phyloP scores from a whole-genome alignment of 2,888 invertebrate species.

The Bombylius discolor region DNA sequence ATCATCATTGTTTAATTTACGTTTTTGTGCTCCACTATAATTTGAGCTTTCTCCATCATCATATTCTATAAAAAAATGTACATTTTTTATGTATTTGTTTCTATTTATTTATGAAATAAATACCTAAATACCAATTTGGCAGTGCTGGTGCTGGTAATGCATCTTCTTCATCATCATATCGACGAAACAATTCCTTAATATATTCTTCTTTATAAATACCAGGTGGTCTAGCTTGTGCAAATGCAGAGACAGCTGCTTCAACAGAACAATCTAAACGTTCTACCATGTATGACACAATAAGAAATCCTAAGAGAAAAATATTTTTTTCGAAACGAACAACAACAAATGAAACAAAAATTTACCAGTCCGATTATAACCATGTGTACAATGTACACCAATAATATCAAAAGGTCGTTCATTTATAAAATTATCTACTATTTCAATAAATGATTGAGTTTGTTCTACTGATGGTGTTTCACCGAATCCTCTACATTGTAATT shows the following conservation, averaged over 20 bases:
- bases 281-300: conserved; percentile 83
- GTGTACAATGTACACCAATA: conserved; percentile 78
- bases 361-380: conserved; percentile 94
- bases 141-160: conserved; percentile 59
- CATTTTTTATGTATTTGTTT: background rate
- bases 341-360: background rate
- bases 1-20: conserved; percentile 8
- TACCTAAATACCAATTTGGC: conserved; percentile 77
- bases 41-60: conserved; percentile 22
- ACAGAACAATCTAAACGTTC: conserved; percentile 71
- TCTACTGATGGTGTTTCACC: conserved; percentile 81
- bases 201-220: conserved; percentile 98
- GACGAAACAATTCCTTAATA: conserved; percentile 67
- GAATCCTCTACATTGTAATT: conserved; percentile 82
- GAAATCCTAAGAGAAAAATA: conserved; percentile 45
- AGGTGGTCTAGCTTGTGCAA: conserved; percentile 61
- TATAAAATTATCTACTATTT: conserved; percentile 65
- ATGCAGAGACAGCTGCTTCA: conserved; percentile 68
- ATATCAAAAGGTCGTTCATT: conserved; percentile 61
- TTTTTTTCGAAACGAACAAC: background rate
- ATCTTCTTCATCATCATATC: conserved; percentile 64
- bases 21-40: background rate
- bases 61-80: conserved; percentile 15
- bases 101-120: background rate
- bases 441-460: conserved; percentile 72